Evolutionary conservation across 2,797 vertebrate genomes (phyloP).

Genomic region (Tarsius wallacei): DNA sequence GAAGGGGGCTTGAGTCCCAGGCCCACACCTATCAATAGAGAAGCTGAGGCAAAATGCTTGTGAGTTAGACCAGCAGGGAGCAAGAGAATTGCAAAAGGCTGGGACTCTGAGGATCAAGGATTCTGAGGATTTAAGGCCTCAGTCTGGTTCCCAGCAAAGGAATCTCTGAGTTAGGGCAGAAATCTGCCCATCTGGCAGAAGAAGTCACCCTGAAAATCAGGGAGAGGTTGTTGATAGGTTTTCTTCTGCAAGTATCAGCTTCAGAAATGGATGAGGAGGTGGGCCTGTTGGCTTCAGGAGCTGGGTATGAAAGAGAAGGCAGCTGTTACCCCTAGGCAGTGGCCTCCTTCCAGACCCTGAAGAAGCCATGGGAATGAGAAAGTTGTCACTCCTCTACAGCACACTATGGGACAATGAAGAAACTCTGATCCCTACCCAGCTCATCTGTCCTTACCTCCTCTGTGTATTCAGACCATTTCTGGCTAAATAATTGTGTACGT

Average conservation of each 20-base stretch:
- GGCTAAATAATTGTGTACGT: too few relatives aligned
- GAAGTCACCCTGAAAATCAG: background rate
- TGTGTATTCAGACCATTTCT: background rate
- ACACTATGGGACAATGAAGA: background rate
- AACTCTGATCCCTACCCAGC: background rate
- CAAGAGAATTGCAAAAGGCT: background rate
- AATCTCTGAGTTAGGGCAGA: background rate
- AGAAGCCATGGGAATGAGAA: background rate
- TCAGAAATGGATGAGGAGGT: background rate
- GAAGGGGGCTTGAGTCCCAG: background rate
- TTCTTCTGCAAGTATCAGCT: background rate
- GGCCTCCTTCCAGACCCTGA: background rate
- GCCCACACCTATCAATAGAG: accelerated
- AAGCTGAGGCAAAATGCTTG: background rate
- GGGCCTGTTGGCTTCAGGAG: background rate
- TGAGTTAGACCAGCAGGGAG: too few relatives aligned
- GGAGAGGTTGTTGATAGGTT: background rate
- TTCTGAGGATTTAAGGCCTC: background rate
- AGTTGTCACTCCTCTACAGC: background rate
- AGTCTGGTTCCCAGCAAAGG: background rate
- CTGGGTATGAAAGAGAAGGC: background rate
- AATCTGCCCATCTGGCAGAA: background rate
- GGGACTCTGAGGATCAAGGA: background rate
- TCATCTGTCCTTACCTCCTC: background rate
- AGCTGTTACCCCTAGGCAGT: background rate